These are phyloP conservation scores for Blastobasis adustella DNA, from an alignment of 2,888 invertebrate genomes.

Conservation along the genomic window DNA sequence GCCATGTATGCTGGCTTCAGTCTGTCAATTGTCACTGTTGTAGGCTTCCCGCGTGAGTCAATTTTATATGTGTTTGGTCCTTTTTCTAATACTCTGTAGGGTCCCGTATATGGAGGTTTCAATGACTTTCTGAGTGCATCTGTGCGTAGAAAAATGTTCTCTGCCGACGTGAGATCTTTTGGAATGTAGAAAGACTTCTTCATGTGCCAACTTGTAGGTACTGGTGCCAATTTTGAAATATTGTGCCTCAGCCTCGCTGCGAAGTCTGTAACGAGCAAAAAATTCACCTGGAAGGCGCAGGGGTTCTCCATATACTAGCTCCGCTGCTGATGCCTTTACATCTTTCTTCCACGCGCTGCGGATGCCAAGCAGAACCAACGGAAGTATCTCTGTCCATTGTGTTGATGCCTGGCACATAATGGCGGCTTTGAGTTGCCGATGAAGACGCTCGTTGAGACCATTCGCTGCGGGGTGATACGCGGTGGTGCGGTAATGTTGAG, in stretches of 20 bases:
- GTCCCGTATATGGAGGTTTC: constrained; percentile 15
- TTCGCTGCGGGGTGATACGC: constrained; percentile 16
- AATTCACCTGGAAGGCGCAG: constrained; percentile 14
- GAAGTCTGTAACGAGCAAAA: not conserved
- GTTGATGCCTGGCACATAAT: not conserved
- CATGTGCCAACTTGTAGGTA: no score
- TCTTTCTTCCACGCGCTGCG: constrained; percentile 9
- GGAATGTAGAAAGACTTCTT: no score
- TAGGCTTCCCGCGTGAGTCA: constrained; percentile 4
- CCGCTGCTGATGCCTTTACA: constrained; percentile 8
- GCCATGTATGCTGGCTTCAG: constrained; percentile 18
- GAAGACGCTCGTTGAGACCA: constrained; percentile 10
- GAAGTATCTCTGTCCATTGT: constrained; percentile 22
- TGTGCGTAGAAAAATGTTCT: constrained; percentile 16
- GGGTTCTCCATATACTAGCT: constrained; percentile 11
- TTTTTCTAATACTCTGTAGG: not conserved
- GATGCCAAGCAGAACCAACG: constrained; percentile 25
- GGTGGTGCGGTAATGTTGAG: constrained; percentile 12
- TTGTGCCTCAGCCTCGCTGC: constrained; percentile 1
- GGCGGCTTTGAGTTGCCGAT: constrained; percentile 6
- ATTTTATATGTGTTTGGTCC: not conserved
- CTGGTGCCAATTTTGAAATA: no score
- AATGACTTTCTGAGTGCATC: constrained; percentile 16
- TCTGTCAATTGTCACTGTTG: constrained; percentile 15
- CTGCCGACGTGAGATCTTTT: no score